Evolutionary conservation across 2,113 vertebrate species (phyloP), one percentile per base, ranked within the genome.

Genomic region (Zosterops pallidus): DNA sequence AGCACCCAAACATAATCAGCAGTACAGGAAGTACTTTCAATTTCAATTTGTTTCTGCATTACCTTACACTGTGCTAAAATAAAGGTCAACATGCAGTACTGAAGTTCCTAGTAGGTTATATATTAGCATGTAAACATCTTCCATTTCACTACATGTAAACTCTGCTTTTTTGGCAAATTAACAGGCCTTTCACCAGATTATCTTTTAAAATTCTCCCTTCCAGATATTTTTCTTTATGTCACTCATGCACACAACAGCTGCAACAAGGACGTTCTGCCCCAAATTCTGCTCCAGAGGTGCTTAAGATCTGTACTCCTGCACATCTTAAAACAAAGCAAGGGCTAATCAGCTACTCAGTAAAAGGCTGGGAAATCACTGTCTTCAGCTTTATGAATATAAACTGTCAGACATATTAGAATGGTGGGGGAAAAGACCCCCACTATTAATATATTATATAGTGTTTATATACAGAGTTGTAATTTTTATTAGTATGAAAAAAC

Each of bases 401-500:
- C 20, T 47, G 12, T n/a, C n/a, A 56, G 11, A 29, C 4, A 47
- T 10, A 17, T 17, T 41, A 33, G 6, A 20, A 55, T 15, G 33
- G 37, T 1, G 4, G 53, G 22, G 13, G 0, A 26, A 76, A 55
- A 41, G 8, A 2, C 1, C 9, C 9, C 14, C 33, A 53, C 9
- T 33, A 46, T 9, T 70, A 57, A 60, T 29, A 23, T 20, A 68
- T 39, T 75, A 29, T 18, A n/a, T 2, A 47, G 16, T 12, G 5
- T 26, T 63, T 50, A 31, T 25, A 14, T 1, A 62, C 1, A 29
- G 10, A 49, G 35, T 47, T 56, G 14, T 9, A 33, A 19, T 72
- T 80, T 69, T 62, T 49, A 31, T 33, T 56, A 55, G 3, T 26
- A 72, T 41, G 22, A 72, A 76, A 17, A 68, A 64, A 85, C 31